Evolutionary conservation across 2,797 vertebrate genomes (phyloP).

Genomic region (Aulostomus chinensis): DNA sequence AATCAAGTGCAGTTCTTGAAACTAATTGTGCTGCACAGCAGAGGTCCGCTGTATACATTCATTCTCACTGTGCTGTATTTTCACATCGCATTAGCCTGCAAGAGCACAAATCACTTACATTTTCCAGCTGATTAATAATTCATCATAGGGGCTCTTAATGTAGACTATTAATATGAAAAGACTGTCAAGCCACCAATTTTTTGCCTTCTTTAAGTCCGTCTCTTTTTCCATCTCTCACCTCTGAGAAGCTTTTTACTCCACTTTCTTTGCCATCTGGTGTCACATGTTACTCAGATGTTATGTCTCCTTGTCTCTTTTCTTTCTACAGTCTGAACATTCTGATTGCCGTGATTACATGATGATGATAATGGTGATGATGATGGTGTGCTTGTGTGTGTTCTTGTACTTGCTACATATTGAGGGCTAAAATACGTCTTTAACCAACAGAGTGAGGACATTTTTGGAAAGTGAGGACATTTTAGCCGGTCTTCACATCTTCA

Average conservation of each 20-base stretch:
- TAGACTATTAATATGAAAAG: slow-evolving; percentile 71
- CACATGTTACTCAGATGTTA: slow-evolving; percentile 8
- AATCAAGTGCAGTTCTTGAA: too few species aligned
- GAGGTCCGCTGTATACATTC: slow-evolving; percentile 3
- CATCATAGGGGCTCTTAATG: slow-evolving; percentile 68
- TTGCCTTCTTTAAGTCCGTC: slow-evolving; percentile 22
- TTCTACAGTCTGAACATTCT: too few species aligned
- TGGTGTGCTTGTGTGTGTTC: too few species aligned
- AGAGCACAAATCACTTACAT: slow-evolving; percentile 57
- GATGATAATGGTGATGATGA: too few species aligned
- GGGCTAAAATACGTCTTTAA: too few species aligned
- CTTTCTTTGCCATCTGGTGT: slow-evolving; percentile 17
- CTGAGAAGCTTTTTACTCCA: slow-evolving; percentile 15
- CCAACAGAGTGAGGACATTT: too few species aligned
- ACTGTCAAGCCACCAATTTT: slow-evolving; percentile 42
- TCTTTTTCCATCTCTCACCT: slow-evolving; percentile 26
- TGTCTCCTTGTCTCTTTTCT: too few species aligned
- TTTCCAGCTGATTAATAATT: slow-evolving; percentile 72
- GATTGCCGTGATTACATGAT: slow-evolving; percentile 36
- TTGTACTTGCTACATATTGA: too few species aligned
- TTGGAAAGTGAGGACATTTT: too few species aligned
- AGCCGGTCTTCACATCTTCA: too few species aligned
- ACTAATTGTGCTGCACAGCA: neutral
- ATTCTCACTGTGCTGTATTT: slow-evolving; percentile 27
- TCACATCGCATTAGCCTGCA: slow-evolving; percentile 52